A percentile compares a stretch with the other conserved stretches of the same genome.
phyloP scores from a whole-genome alignment of 1,140 invertebrate species.

The Zeugodacus cucurbitae region DNA sequence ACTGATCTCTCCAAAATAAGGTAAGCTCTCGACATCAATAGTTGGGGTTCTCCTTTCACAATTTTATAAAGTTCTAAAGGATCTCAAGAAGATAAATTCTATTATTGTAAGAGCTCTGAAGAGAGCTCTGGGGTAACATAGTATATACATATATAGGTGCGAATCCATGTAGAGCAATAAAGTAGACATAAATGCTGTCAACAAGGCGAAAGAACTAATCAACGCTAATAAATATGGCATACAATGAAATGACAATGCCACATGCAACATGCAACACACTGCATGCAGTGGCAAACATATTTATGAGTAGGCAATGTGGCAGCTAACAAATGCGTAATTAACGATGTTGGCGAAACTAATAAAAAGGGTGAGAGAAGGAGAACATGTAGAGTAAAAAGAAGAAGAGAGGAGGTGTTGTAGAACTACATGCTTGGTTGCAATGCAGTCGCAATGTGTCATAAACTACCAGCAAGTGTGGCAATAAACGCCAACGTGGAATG shows the following conservation, averaged over 20 bases:
- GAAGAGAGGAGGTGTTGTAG: background rate
- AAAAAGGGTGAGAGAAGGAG: background rate
- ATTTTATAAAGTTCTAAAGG: too few relatives aligned
- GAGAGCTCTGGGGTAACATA: too few relatives aligned
- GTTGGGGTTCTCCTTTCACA: too few relatives aligned
- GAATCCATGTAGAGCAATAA: background rate
- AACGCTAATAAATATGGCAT: background rate
- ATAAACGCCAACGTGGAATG: background rate
- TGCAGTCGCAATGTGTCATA: background rate
- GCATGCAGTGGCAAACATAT: background rate
- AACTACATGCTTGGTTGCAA: background rate
- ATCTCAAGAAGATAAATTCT: too few relatives aligned
- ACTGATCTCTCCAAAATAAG: too few relatives aligned
- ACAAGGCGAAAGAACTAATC: background rate
- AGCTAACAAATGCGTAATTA: slow-evolving; percentile 7
- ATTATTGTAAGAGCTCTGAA: too few relatives aligned
- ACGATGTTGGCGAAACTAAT: slow-evolving; percentile 14
- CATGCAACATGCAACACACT: background rate
- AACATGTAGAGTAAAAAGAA: background rate
- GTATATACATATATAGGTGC: too few relatives aligned
- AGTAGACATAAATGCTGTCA: background rate
- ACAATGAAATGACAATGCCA: background rate
- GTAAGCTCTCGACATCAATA: too few relatives aligned
- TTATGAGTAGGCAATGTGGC: background rate
- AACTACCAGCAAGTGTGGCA: background rate